Evolutionary conservation across 2,888 invertebrate species (phyloP), one percentile per base, ranked within the genome.

Genomic region (Cyclophora punctaria): DNA sequence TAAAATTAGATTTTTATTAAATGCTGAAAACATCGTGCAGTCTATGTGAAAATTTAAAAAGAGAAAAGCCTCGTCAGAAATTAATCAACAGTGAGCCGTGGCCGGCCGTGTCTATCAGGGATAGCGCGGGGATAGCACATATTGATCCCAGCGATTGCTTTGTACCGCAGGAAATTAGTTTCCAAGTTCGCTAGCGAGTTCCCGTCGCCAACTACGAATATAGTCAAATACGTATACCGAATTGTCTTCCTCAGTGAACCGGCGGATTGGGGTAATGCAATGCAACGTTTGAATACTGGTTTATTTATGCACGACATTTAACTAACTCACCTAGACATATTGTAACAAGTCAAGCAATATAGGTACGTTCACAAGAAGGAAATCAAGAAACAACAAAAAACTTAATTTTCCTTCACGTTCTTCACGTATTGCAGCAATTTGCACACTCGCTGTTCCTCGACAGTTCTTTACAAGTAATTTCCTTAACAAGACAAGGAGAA

Each of bases 111-210:
- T 67, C 71, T 68, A 71, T 69, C 71, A 66, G 68, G 64, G 63
- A 70, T 64, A 62, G 69, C 70, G 72, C 71, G 76, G 68, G 64
- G 63, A 70, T 64, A 62, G 69, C 70, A 73, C 71, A 77, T 72
- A 76, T 71, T 67, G 66, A 64, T 64, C 63, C 63, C 61, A 67
- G 60, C 75, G 78, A 84, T 85, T 80, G 83, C 83, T 81, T 82
- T 83, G 80, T 80, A 75, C 77, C 72, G 54, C 79, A 83, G 83
- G 84, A 85, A 84, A 86, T 85, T 83, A 83, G 81, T 84, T 85
- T 79, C 65, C 64, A 78, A 80, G 74, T 81, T 71, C 20, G 75
- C 59, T 64, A 77, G 58, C 63, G 70, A 70, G 66, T 72, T 69
- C 58, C 52, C 59, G 52, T 62, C 57, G 57, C 48, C 48, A 54